Evolutionary conservation across 2,888 invertebrate genomes (phyloP).

Genomic region (Chloroclystis v-ata): DNA sequence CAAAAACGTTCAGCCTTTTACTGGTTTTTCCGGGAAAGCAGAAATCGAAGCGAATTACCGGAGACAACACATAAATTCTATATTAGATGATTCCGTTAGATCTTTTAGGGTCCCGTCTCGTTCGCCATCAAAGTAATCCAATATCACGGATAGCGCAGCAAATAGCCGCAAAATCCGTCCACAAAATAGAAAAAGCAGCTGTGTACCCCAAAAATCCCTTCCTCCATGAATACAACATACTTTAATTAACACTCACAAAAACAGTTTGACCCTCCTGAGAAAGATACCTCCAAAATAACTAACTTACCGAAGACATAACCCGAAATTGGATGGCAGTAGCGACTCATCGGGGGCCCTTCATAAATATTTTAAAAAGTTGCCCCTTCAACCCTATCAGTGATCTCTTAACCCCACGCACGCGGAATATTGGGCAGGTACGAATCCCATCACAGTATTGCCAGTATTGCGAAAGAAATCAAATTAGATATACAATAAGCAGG

Average conservation of each 20-base stretch:
- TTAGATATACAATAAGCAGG: constrained; percentile 77
- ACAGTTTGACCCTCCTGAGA: constrained; percentile 56
- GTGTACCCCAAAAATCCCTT: constrained; percentile 32
- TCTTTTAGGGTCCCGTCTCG: background rate
- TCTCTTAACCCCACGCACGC: constrained; percentile 66
- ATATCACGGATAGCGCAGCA: constrained; percentile 16
- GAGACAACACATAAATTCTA: background rate
- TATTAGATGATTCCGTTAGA: too few relatives aligned
- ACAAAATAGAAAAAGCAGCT: constrained; percentile 33
- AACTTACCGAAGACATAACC: constrained; percentile 74
- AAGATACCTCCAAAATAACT: constrained; percentile 62
- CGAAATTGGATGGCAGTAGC: constrained; percentile 74
- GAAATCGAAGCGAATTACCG: background rate
- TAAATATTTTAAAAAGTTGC: constrained; percentile 74
- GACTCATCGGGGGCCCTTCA: constrained; percentile 59
- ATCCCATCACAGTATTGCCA: constrained; percentile 71
- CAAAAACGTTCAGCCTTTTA: too few relatives aligned
- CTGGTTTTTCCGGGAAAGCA: background rate
- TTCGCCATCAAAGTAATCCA: constrained; percentile 10
- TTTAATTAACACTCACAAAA: constrained; percentile 72
- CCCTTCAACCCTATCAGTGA: constrained; percentile 66
- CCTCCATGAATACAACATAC: constrained; percentile 48
- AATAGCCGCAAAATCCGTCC: constrained; percentile 13
- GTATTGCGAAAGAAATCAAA: constrained; percentile 76
- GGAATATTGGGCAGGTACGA: constrained; percentile 69